These are phyloP conservation scores for Hemibagrus wyckioides DNA, from an alignment of 2,113 vertebrate genomes.

Conservation along the genomic window DNA sequence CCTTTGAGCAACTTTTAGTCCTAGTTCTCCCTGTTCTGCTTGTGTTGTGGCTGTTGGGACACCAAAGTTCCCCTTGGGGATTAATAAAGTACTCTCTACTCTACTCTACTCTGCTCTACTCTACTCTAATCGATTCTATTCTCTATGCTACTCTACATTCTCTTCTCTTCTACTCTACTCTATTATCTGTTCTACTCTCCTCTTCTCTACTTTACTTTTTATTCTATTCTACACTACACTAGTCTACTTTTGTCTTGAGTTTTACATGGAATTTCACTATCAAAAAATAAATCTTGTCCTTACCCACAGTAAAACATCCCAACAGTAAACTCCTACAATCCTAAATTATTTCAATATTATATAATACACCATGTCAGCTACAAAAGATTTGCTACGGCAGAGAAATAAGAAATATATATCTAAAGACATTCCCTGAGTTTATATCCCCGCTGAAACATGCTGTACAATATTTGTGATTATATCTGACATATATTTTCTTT, in stretches of 20 bases:
- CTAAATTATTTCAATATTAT: constrained; percentile 8
- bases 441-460: background rate
- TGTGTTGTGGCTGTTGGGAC: too few species aligned
- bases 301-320: background rate
- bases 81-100: too few species aligned
- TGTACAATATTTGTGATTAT: constrained; percentile 3
- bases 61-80: too few species aligned
- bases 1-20: too few species aligned
- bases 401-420: background rate
- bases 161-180: too few species aligned
- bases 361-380: background rate
- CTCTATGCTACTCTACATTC: too few species aligned
- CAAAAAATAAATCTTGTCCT: background rate
- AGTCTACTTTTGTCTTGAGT: background rate
- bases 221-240: background rate
- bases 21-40: too few species aligned
- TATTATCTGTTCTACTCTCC: too few species aligned
- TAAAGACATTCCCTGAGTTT: background rate
- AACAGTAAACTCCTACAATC: background rate
- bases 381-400: background rate
- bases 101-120: too few species aligned
- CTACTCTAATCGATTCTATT: too few species aligned
- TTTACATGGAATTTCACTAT: constrained; percentile 1
- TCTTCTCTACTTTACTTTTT: too few species aligned
- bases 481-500: background rate